These are phyloP conservation scores for Oryzias woworae DNA, from an alignment of 2,113 vertebrate species.

Conservation along the genomic window DNA sequence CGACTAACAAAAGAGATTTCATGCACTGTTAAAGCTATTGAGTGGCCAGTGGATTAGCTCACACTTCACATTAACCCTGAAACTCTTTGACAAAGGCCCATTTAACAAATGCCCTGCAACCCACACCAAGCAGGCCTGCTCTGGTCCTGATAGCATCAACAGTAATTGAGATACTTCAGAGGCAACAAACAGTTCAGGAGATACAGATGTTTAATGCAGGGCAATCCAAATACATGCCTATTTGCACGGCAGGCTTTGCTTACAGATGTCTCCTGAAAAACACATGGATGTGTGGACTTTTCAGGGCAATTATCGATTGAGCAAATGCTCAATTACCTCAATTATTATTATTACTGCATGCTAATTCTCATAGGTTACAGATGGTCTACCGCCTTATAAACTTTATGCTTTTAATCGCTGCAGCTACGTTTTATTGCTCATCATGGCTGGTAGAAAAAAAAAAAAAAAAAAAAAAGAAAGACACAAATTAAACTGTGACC, in stretches of 20 bases:
- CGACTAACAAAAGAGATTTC: constrained; percentile 78
- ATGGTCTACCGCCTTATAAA: neutral
- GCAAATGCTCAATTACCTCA: constrained; percentile 2
- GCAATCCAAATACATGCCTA: constrained; percentile 30
- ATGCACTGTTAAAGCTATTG: constrained; percentile 76
- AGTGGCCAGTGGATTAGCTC: constrained; percentile 76
- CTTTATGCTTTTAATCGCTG: neutral
- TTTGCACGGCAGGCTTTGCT: neutral
- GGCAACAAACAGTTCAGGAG: constrained; percentile 48
- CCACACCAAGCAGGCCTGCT: constrained; percentile 48
- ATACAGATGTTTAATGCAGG: constrained; percentile 27
- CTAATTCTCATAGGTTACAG: constrained; percentile 7
- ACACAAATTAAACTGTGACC: constrained; percentile 26
- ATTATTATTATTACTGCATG: neutral
- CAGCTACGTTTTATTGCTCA: constrained; percentile 10
- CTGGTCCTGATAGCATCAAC: constrained; percentile 57
- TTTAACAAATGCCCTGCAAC: constrained; percentile 61
- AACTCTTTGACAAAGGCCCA: constrained; percentile 63
- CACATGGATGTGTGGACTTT: constrained; percentile 7
- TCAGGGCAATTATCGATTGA: constrained; percentile 9
- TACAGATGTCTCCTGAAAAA: neutral
- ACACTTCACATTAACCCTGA: constrained; percentile 70
- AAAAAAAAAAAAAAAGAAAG: neutral
- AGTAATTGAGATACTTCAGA: constrained; percentile 68
- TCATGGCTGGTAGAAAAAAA: constrained; percentile 12